Evolutionary conservation across 2,888 invertebrate species (phyloP).

Genomic region (Metacarcinus magister): DNA sequence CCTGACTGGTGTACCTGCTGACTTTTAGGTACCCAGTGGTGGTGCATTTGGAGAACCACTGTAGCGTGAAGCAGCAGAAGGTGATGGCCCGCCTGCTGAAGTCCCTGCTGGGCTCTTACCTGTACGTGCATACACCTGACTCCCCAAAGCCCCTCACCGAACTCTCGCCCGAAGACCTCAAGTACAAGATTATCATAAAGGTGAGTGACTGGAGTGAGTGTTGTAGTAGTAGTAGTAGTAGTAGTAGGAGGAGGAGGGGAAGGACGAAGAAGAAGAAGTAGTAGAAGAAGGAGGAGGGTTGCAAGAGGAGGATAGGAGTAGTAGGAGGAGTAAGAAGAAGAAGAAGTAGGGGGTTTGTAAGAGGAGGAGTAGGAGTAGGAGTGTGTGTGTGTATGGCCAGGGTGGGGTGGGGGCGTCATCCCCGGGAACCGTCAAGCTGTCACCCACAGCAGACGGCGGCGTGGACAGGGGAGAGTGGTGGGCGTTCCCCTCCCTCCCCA

Average conservation of each 20-base stretch:
- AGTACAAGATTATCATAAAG: slow-evolving; percentile 85
- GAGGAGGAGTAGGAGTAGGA: neutral
- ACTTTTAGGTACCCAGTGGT: slow-evolving; percentile 84
- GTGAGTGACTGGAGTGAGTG: slow-evolving; percentile 72
- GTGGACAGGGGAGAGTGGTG: neutral
- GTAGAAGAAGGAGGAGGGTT: neutral
- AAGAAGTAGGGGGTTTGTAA: neutral
- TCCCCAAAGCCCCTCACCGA: slow-evolving; percentile 82
- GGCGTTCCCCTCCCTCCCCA: neutral
- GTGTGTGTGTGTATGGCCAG: neutral
- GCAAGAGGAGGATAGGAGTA: neutral
- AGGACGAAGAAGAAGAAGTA: neutral
- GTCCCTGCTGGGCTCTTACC: slow-evolving; percentile 84
- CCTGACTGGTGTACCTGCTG: neutral
- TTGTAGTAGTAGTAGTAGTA: neutral
- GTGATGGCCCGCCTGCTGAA: slow-evolving; percentile 85
- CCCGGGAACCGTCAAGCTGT: neutral
- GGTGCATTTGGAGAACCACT: slow-evolving; percentile 85
- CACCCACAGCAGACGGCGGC: neutral
- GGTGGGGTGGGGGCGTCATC: neutral
- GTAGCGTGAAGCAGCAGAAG: slow-evolving; percentile 84
- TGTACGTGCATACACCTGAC: slow-evolving; percentile 83
- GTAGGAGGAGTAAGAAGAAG: neutral
- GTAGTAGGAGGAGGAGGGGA: neutral
- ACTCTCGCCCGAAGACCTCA: slow-evolving; percentile 85